These are phyloP conservation scores for Bombus waltoni DNA, from an alignment of 1,140 invertebrate genomes.

Conservation along the genomic window DNA sequence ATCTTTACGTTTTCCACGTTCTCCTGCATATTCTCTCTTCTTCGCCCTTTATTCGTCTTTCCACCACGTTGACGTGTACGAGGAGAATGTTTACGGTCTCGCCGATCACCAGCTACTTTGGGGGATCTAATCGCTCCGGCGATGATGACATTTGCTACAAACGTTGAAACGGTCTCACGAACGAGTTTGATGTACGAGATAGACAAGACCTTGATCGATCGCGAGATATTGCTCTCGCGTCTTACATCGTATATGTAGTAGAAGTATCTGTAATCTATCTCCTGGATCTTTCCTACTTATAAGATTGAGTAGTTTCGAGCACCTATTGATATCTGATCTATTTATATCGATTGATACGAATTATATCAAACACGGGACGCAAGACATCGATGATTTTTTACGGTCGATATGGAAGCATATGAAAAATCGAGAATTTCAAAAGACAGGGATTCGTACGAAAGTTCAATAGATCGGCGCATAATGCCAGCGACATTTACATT, in stretches of 20 bases:
- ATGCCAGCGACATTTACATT: constrained; percentile 13
- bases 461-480: background rate
- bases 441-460: background rate
- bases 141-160: background rate
- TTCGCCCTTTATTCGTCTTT: background rate
- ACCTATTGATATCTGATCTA: too few relatives aligned
- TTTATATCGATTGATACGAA: too few relatives aligned
- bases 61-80: background rate
- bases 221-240: background rate
- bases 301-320: background rate
- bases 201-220: background rate
- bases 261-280: too few relatives aligned
- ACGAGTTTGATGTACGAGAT: background rate
- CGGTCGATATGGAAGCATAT: background rate
- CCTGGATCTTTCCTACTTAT: background rate
- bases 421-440: background rate
- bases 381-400: background rate
- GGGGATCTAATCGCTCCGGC: constrained; percentile 15
- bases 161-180: too few relatives aligned
- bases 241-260: background rate
- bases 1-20: constrained; percentile 26
- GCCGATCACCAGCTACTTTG: background rate
- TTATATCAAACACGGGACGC: background rate
- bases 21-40: background rate
- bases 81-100: constrained; percentile 46